Conservation (phyloP, 2,888 invertebrate species). For the Leucoma salicis region DNA sequence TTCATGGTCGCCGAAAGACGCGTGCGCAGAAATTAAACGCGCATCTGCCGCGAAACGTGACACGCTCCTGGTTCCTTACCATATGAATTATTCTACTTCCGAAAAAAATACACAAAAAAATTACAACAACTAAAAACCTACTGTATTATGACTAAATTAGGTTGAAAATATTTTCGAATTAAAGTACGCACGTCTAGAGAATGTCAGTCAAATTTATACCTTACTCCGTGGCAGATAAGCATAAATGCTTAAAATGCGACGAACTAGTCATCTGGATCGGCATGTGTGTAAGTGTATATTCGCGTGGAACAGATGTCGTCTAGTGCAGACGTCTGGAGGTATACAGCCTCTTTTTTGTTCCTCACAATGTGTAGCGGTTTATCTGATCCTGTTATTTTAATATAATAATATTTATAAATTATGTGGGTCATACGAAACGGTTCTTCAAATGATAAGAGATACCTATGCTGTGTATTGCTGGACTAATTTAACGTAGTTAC, state of each 20-base stretch:
- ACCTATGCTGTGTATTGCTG: too few species aligned
- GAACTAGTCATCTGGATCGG: constrained; percentile 63
- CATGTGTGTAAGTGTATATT: constrained; percentile 75
- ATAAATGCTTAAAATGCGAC: constrained; percentile 28
- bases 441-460: too few species aligned
- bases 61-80: constrained; percentile 68
- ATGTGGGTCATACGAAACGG: constrained; percentile 33
- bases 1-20: constrained; percentile 46
- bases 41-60: constrained; percentile 78
- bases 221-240: constrained; percentile 13
- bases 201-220: constrained; percentile 20
- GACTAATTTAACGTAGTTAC: too few species aligned
- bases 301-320: constrained; percentile 59
- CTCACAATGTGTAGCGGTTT: constrained; percentile 57
- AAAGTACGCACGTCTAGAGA: constrained; percentile 7
- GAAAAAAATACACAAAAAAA: constrained; percentile 49
- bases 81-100: constrained; percentile 72
- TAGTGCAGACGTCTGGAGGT: constrained; percentile 29
- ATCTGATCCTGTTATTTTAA: constrained; percentile 52
- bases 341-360: constrained; percentile 45
- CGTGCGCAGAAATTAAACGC: constrained; percentile 61
- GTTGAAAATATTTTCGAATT: constrained; percentile 1
- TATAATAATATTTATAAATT: constrained; percentile 25
- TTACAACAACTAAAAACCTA: constrained; percentile 35
- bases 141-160: constrained; percentile 13